Evolutionary conservation across 2,888 invertebrate species (phyloP), one percentile per base, ranked within the genome.

Genomic region (Hyposoter didymator): DNA sequence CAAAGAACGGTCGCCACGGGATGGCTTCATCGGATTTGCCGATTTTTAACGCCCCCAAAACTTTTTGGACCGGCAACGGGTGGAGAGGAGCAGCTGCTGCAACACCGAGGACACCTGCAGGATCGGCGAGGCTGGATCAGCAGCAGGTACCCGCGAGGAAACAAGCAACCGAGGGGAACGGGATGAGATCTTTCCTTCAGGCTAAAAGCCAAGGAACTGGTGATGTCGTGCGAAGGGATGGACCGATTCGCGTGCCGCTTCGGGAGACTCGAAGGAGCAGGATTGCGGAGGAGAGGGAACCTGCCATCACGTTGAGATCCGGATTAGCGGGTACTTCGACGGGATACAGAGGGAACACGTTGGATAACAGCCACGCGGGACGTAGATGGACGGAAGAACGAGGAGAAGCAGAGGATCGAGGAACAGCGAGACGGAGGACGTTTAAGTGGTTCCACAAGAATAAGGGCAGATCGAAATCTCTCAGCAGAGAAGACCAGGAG

Each of bases 81-180:
- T 35, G 35, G 47, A 43, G 19, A 6, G n/a, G 74, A 78, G 82
- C 82, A 85, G 82, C 85, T 82, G 85, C 74, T n/a, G n/a, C 1
- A 28, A 47, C 6, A 14, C 12, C 14, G 12, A 19, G 62, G 78
- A 43, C 85, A 85, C 82, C 85, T 82, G 85, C 78, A 32, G 64
- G 22, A 72, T 43, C 85, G 12, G 64, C 62, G n/a, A 69, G 10
- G 74, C 80, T 66, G 73, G 43, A 78, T 45, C 70, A 39, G 84
- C 84, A 78, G 85, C 85, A 82, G 85, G 85, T 85, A 85, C 70
- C 52, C 82, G 82, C 28, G 66, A 72, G 14, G n/a, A 67, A 39
- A 45, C 45, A 43, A 22, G 12, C 45, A 55, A 55, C 47, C 43
- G 66, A 64, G 69, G 64, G 75, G 75, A 70, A 74, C 1, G 74